A percentile compares a stretch with the other conserved stretches of the same genome.
Conservation (phyloP, 2,888 invertebrate genomes). For the Epinotia demarniana region DNA sequence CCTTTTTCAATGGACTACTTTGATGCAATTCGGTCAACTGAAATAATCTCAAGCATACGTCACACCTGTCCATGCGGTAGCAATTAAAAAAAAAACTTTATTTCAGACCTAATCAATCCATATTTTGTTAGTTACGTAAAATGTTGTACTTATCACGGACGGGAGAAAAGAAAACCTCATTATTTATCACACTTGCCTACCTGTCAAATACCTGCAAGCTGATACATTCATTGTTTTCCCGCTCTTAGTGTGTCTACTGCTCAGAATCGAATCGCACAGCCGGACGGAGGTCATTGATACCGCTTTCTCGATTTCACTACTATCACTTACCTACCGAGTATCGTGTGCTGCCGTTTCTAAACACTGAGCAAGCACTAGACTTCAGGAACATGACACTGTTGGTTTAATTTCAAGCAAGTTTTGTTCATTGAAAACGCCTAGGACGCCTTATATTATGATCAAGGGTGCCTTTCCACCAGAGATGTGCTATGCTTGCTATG, state of each 20-base stretch:
- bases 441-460: no score
- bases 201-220: neutral
- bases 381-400: neutral
- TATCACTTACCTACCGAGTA: neutral
- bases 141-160: no score
- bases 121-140: no score
- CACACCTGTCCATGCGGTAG: no score
- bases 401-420: neutral
- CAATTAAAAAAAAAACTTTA: no score
- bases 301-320: constrained; percentile 61
- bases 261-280: constrained; percentile 46
- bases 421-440: neutral
- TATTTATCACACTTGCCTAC: neutral
- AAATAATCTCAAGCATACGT: no score
- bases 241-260: neutral
- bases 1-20: no score
- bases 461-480: no score
- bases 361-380: constrained; percentile 12
- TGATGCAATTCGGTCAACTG: no score
- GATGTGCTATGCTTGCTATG: no score
- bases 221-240: neutral
- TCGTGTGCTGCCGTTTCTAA: constrained; percentile 24
- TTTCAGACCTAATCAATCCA: no score
- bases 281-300: constrained; percentile 57
- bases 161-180: no score